Evolutionary conservation across 2,113 vertebrate genomes (phyloP).

Genomic region (Furnarius figulus): DNA sequence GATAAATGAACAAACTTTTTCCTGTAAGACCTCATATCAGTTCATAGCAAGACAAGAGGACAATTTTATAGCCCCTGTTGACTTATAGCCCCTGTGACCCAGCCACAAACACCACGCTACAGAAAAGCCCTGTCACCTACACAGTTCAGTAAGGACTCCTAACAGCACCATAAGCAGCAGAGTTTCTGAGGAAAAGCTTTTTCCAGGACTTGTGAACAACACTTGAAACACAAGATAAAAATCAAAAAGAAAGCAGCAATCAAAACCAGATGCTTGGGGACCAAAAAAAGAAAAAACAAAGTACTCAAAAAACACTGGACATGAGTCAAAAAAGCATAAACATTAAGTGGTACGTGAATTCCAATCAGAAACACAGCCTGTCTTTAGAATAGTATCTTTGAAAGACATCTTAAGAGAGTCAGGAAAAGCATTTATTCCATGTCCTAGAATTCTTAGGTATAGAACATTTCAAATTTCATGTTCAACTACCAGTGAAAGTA

Average conservation of each 20-base stretch:
- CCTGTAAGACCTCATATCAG: not conserved
- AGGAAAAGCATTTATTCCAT: not conserved
- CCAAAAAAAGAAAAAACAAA: not conserved
- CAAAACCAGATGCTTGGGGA: not conserved
- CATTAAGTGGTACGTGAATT: not conserved
- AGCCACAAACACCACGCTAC: not conserved
- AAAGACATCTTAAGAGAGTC: not conserved
- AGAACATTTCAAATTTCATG: not conserved
- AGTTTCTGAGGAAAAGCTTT: not conserved
- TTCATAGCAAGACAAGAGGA: not conserved
- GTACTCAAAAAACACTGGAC: not conserved
- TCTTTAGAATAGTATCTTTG: not conserved
- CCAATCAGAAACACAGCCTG: not conserved
- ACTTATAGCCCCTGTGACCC: not conserved
- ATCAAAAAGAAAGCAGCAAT: not conserved
- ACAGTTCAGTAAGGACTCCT: not conserved
- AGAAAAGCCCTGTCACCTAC: not conserved
- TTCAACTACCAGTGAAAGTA: not conserved
- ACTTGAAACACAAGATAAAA: not conserved
- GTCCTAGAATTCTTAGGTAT: not conserved
- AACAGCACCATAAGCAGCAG: not conserved
- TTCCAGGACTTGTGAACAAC: not conserved
- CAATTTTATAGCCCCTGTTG: not conserved
- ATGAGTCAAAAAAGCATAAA: not conserved
- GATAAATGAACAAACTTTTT: not conserved